These are phyloP conservation scores for Epistrophe grossulariae DNA, from an alignment of 2,888 invertebrate genomes.

Conservation along the genomic window DNA sequence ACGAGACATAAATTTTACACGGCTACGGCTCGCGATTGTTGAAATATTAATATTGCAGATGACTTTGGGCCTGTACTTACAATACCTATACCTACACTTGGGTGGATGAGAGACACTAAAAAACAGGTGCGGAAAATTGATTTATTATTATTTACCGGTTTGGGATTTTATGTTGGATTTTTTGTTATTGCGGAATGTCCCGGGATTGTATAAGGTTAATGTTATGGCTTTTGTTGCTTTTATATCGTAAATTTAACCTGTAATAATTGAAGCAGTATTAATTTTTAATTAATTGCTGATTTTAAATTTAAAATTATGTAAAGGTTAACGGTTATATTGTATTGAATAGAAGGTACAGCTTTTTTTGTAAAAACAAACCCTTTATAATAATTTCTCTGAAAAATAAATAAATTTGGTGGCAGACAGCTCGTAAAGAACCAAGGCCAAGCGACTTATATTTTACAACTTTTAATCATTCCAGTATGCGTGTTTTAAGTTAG, in stretches of 20 bases:
- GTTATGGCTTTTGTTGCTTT: conserved; percentile 29
- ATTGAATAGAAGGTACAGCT: no score
- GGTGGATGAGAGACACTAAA: conserved; percentile 41
- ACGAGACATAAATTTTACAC: conserved; percentile 63
- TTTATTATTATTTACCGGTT: conserved; percentile 48
- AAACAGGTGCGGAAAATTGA: conserved; percentile 68
- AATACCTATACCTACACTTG: not conserved
- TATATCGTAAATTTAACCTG: conserved; percentile 32
- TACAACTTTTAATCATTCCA: no score
- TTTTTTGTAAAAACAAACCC: no score
- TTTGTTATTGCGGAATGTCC: conserved; percentile 11
- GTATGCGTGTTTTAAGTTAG: no score
- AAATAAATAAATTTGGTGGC: no score
- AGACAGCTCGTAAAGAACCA: no score
- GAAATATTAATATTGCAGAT: conserved; percentile 60
- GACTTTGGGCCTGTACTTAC: conserved; percentile 3
- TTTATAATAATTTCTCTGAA: no score
- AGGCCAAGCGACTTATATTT: no score
- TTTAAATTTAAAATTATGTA: not conserved
- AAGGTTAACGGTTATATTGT: not conserved
- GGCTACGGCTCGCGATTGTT: conserved; percentile 36
- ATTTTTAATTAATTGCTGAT: conserved; percentile 34
- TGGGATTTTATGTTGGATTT: conserved; percentile 23
- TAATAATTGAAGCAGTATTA: conserved; percentile 4
- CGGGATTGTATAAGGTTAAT: conserved; percentile 35